A percentile compares a stretch with the other conserved stretches of the same genome.
phyloP scores from a whole-genome alignment of 1,140 invertebrate species.

The Drosophila virilis region DNA sequence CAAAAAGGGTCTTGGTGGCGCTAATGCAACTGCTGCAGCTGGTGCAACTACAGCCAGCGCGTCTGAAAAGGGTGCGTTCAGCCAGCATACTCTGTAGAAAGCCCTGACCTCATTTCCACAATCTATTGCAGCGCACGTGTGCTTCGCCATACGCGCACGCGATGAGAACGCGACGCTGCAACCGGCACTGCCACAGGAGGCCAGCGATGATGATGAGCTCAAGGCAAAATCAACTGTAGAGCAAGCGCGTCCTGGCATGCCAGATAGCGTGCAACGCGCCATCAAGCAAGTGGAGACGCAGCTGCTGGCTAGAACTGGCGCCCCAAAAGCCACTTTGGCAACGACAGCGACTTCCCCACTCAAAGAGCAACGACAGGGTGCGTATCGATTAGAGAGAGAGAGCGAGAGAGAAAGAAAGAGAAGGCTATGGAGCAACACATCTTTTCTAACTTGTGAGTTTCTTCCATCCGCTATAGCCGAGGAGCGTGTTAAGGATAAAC shows the following conservation, averaged over 20 bases:
- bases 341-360: conserved; percentile 19
- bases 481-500: conserved; percentile 87
- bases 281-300: conserved; percentile 80
- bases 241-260: conserved; percentile 50
- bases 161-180: conserved; percentile 90
- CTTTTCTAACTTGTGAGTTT: neutral
- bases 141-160: conserved; percentile 92
- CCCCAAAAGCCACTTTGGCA: conserved; percentile 30
- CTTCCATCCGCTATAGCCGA: conserved; percentile 83
- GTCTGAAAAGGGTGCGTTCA: conserved; percentile 27
- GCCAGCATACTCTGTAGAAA: too few species aligned
- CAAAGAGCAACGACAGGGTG: conserved; percentile 76
- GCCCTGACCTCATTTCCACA: neutral
- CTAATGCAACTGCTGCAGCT: conserved; percentile 21
- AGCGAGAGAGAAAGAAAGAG: conserved; percentile 7
- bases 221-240: conserved; percentile 82
- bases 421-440: neutral
- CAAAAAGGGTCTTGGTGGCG: conserved; percentile 66
- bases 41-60: neutral
- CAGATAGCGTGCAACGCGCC: conserved; percentile 78
- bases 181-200: conserved; percentile 90
- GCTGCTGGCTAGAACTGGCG: conserved; percentile 61
- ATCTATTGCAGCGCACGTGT: conserved; percentile 87
- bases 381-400: conserved; percentile 5
- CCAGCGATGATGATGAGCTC: conserved; percentile 87